Conservation (phyloP, 2,888 invertebrate species). For the Neria commutata region DNA sequence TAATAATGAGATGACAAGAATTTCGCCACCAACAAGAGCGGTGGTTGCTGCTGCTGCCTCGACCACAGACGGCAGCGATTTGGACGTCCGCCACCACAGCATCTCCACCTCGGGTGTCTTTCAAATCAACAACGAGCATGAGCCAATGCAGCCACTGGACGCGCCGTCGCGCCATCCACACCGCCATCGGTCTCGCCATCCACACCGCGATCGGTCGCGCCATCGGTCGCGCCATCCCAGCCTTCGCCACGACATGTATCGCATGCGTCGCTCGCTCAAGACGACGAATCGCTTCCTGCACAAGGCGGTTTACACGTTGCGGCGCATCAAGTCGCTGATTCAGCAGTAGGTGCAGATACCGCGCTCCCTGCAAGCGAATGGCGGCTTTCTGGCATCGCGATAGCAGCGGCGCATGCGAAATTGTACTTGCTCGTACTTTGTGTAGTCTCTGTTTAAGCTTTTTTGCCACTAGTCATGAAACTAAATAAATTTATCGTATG, state of each 20-base stretch:
- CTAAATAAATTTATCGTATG: no score
- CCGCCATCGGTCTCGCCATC: not conserved
- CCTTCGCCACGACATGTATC: not conserved
- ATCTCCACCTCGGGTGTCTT: no score
- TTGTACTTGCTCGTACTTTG: slow-evolving; percentile 21
- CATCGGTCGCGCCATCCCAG: not conserved
- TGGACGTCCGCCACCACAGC: no score
- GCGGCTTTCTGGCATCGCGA: not conserved
- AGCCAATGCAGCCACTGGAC: not conserved
- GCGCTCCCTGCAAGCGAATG: not conserved
- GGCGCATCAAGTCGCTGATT: slow-evolving; percentile 21
- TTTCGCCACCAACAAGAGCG: no score
- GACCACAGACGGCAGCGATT: no score
- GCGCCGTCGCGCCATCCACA: not conserved
- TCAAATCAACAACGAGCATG: not conserved
- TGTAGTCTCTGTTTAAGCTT: slow-evolving; percentile 20
- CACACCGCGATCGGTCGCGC: not conserved
- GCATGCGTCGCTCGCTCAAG: slow-evolving; percentile 16
- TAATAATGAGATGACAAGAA: no score
- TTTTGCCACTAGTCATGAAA: no score
- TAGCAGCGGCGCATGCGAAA: slow-evolving; percentile 19
- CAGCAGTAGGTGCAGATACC: slow-evolving; percentile 18
- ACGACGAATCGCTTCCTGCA: slow-evolving; percentile 21
- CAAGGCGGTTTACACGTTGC: slow-evolving; percentile 15
- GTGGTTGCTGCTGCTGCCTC: no score